Conservation (phyloP, 2,888 invertebrate species). For the Himalopsyche tibetana region DNA sequence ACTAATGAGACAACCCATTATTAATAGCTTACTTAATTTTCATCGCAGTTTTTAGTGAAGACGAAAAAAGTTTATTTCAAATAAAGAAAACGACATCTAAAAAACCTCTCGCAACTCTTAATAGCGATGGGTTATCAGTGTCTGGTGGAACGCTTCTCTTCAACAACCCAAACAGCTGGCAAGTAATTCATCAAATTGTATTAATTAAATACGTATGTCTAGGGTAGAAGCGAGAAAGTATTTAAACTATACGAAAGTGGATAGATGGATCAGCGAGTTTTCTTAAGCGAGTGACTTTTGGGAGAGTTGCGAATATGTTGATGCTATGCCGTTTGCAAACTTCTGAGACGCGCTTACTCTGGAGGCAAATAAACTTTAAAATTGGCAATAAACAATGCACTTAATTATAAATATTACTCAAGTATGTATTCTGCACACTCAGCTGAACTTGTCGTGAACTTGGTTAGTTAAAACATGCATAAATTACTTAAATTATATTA, state of each 20-base stretch:
- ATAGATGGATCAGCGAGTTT: not conserved
- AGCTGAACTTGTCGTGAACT: no score
- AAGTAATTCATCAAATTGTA: constrained; percentile 22
- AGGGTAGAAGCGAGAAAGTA: constrained; percentile 2
- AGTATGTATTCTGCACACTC: not conserved
- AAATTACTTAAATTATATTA: no score
- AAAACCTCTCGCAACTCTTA: not conserved
- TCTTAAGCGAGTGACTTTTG: constrained; percentile 46
- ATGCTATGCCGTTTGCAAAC: constrained; percentile 7
- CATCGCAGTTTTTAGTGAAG: not conserved
- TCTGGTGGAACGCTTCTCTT: not conserved
- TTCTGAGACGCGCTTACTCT: not conserved
- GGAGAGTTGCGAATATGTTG: constrained; percentile 25
- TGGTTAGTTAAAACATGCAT: no score
- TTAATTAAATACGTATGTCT: constrained; percentile 38
- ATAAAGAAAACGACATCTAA: not conserved
- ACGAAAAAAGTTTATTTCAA: not conserved
- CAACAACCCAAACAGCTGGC: not conserved
- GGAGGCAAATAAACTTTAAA: constrained; percentile 1
- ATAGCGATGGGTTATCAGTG: not conserved
- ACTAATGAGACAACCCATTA: no score
- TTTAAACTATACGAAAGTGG: constrained; percentile 21
- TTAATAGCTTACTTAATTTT: no score
- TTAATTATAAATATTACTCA: constrained; percentile 8
- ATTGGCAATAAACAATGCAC: constrained; percentile 13